Percentiles rank a stretch among this genome's conserved stretches.
Evolutionary conservation across 2,113 vertebrate genomes (phyloP).

Genomic region (Shinisaurus crocodilurus): DNA sequence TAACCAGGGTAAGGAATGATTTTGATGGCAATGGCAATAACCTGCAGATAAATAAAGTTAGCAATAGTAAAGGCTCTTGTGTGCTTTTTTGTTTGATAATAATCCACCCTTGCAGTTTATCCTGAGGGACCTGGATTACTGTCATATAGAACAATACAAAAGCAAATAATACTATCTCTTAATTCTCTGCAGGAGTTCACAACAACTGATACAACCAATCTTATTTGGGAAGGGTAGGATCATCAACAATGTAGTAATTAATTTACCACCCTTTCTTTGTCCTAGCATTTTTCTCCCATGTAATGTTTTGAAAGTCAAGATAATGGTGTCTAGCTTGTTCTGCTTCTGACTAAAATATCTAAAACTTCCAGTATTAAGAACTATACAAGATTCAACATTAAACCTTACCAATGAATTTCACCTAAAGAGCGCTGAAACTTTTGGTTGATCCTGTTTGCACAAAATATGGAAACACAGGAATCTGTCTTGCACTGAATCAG

Average conservation of each 20-base stretch:
- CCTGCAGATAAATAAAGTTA: conserved; percentile 42
- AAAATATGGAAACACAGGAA: neutral
- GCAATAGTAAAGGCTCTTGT: conserved; percentile 40
- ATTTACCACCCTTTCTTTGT: neutral
- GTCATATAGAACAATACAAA: conserved; percentile 38
- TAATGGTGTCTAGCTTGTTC: neutral
- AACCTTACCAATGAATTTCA: neutral
- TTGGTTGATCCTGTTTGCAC: neutral
- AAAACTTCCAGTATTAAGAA: neutral
- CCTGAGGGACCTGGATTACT: conserved; percentile 53
- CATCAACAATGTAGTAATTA: neutral
- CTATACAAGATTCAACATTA: neutral
- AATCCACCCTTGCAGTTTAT: conserved; percentile 54
- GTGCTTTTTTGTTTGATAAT: conserved; percentile 29
- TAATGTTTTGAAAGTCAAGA: neutral
- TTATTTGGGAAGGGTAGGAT: neutral
- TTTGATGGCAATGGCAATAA: conserved; percentile 39
- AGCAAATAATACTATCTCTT: conserved; percentile 43
- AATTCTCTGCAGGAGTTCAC: conserved; percentile 41
- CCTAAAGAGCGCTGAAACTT: neutral
- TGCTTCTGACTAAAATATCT: neutral
- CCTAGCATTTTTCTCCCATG: neutral
- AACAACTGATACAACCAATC: conserved; percentile 26
- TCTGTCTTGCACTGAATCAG: neutral
- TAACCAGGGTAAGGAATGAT: conserved; percentile 3